Base-by-base conservation (phyloP, 2,888 invertebrate species). In the Brenthis daphne region DNA sequence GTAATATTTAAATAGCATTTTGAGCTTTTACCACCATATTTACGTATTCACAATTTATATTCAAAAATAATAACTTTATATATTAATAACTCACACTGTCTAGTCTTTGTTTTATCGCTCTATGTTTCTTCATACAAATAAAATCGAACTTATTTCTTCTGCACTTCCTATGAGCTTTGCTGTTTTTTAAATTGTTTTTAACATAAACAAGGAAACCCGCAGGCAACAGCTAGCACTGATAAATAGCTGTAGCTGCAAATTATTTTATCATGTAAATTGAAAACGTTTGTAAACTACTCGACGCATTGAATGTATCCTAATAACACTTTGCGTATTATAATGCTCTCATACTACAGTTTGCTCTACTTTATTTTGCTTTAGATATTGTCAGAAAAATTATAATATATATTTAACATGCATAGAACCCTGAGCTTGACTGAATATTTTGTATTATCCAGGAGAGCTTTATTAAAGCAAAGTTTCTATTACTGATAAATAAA, bases 301-400 rank as follows among this genome's bases (percentile, higher is more conserved):
- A 61, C 61, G 33, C 61, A 53, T 53, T 53, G 63, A 63, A 51
- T 53, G 56, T 63, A 67, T 67, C 67, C 67, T 51, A 67, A 56
- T 56, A 56, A 56, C 67, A 51, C 61, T 61, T 61, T 57, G 50
- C 56, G 56, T 13, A 43, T 53, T 43, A 37, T 56, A 56, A 50
- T 67, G 56, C 29, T 33, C 37, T 58, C 37, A 11, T 13, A 50
- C 29, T 13, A 50, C 16, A 51, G 13, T 51, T 20, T 56, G 67
- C 67, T 67, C 67, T 61, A 63, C 61, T 37, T 56, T 0, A 47
- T n/a, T 47, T 47, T 3, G 3, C 12, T 14, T 43, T 43, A 13
- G 1, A 16, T 16, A 13, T 47, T 51, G 6, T 12, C 6, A n/a
- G 8, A 43, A 43, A 43, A 11, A 0, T 8, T 6, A 20, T 20